Percentiles rank a stretch among this genome's conserved stretches.
phyloP scores from a whole-genome alignment of 2,888 invertebrate species.

The Drosophila atripex region DNA sequence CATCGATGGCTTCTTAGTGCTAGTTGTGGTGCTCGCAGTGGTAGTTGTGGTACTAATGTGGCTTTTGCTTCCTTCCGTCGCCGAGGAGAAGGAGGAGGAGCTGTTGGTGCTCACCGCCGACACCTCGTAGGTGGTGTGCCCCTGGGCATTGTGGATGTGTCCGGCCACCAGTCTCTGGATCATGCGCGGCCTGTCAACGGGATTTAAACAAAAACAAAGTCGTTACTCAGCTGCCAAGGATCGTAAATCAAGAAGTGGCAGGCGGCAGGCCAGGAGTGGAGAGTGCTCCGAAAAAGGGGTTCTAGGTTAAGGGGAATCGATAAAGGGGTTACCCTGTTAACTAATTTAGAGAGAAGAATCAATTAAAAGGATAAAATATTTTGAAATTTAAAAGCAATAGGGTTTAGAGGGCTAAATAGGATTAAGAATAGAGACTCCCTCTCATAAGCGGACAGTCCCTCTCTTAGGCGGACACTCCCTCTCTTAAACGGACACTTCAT shows the following conservation, averaged over 20 bases:
- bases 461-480: not conserved
- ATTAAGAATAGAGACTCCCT: not conserved
- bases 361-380: too few relatives aligned
- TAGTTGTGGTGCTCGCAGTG: constrained; percentile 21
- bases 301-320: not conserved
- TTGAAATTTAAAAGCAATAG: not conserved
- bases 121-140: constrained; percentile 76
- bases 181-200: constrained; percentile 84
- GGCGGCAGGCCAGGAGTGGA: too few relatives aligned
- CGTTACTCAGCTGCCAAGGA: not conserved
- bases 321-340: not conserved
- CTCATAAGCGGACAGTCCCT: not conserved
- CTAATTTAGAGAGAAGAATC: not conserved
- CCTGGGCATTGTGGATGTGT: constrained; percentile 85
- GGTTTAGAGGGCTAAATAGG: not conserved
- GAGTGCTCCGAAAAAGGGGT: not conserved
- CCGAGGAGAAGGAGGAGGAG: constrained; percentile 50
- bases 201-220: not conserved
- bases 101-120: constrained; percentile 74
- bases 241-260: not conserved
- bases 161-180: constrained; percentile 89
- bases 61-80: not conserved
- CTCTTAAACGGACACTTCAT: not conserved
- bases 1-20: constrained; percentile 14
- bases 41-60: constrained; percentile 7